These are phyloP conservation scores for Lucinisca nassula DNA, from an alignment of 2,888 invertebrate species.

Conservation along the genomic window DNA sequence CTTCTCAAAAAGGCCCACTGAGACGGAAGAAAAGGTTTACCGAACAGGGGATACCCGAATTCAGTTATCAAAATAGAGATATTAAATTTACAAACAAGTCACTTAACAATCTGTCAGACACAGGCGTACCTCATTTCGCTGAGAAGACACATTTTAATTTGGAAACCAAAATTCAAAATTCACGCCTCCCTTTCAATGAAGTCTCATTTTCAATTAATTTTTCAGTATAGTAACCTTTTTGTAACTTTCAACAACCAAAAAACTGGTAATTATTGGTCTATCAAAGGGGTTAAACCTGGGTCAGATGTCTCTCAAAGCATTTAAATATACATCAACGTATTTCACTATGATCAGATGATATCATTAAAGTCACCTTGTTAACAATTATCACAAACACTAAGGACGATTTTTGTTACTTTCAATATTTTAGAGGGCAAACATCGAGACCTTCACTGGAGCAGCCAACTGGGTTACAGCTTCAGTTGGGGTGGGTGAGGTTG, in stretches of 20 bases:
- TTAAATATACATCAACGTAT: not conserved
- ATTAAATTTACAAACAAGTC: constrained; percentile 4
- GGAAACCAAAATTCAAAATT: not conserved
- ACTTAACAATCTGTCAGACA: not conserved
- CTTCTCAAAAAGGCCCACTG: not conserved
- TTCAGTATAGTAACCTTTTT: not conserved
- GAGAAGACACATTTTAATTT: not conserved
- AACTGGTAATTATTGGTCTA: not conserved
- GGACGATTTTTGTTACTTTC: too few species aligned
- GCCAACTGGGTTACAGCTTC: too few species aligned
- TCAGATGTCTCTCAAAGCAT: not conserved
- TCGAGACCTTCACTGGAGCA: too few species aligned
- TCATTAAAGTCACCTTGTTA: not conserved
- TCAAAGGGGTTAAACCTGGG: not conserved
- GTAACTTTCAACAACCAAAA: not conserved
- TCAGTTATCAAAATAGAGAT: constrained; percentile 1
- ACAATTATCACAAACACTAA: not conserved
- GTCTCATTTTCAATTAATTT: not conserved
- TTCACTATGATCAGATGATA: not conserved
- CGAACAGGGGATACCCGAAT: not conserved
- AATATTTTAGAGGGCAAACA: too few species aligned
- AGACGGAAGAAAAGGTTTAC: constrained; percentile 3
- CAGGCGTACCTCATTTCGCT: not conserved
- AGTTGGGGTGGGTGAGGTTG: too few species aligned
- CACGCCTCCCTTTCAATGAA: not conserved